phyloP scores from a whole-genome alignment of 2,797 vertebrate genomes.

The Dicrostonyx torquatus region DNA sequence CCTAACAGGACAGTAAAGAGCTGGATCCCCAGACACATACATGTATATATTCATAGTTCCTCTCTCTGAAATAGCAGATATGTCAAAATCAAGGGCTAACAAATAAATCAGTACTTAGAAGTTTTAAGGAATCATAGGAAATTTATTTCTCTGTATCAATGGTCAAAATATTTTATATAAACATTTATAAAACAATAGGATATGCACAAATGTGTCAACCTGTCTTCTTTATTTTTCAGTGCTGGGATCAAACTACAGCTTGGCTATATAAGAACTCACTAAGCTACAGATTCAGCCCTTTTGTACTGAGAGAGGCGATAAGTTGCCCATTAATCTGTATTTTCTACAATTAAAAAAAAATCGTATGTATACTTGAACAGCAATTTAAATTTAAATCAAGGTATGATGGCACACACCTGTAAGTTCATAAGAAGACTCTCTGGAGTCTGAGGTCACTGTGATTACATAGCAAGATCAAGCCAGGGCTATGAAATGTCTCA shows the following conservation, averaged over 20 bases:
- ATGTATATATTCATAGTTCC: neutral
- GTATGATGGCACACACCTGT: neutral
- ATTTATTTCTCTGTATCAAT: neutral
- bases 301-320: neutral
- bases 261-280: neutral
- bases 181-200: neutral
- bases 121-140: neutral
- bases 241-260: neutral
- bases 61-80: neutral
- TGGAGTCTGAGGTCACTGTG: neutral
- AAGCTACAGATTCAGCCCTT: neutral
- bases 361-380: neutral
- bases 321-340: neutral
- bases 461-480: neutral
- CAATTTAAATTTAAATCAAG: neutral
- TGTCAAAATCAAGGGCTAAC: neutral
- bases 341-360: neutral
- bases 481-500: neutral
- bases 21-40: too few species aligned
- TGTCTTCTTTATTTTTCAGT: neutral
- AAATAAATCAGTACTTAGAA: neutral
- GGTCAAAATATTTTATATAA: neutral
- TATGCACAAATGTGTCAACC: neutral
- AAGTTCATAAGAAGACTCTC: neutral
- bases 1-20: neutral